These are phyloP conservation scores for Ciconia maguari DNA, from an alignment of 2,113 vertebrate species.

Conservation along the genomic window DNA sequence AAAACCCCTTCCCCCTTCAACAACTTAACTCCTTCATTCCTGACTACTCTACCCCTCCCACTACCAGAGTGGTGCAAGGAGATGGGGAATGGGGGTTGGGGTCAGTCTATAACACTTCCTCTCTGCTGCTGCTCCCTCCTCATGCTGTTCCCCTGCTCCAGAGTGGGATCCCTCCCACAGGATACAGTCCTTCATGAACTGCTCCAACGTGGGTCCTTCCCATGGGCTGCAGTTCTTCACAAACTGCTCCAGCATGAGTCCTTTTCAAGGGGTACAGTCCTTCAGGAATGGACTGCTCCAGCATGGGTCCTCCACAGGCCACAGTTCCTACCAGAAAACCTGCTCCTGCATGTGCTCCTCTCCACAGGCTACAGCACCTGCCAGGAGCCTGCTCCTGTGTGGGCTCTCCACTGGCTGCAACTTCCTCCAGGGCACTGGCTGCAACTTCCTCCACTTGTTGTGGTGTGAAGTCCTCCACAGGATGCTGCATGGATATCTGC, in stretches of 20 bases:
- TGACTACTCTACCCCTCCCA: neutral
- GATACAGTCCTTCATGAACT: neutral
- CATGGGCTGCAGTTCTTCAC: neutral
- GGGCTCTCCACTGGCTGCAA: neutral
- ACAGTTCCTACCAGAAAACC: neutral
- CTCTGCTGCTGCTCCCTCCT: neutral
- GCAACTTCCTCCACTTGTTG: neutral
- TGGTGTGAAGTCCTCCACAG: neutral
- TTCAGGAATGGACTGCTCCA: neutral
- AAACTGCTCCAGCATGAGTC: neutral
- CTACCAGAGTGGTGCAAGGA: neutral
- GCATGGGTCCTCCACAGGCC: neutral
- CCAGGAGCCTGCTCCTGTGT: neutral
- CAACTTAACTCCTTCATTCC: neutral
- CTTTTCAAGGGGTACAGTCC: neutral
- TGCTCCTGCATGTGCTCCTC: neutral
- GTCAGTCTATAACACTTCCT: neutral
- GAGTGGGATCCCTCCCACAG: neutral
- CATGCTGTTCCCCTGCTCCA: neutral
- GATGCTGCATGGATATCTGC: neutral
- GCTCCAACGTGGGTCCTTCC: neutral
- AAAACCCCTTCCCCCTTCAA: neutral
- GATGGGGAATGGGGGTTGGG: neutral
- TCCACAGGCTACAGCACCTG: neutral
- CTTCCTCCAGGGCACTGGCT: neutral